These are phyloP conservation scores for Plutella xylostella DNA, from an alignment of 2,888 invertebrate genomes.

Conservation along the genomic window DNA sequence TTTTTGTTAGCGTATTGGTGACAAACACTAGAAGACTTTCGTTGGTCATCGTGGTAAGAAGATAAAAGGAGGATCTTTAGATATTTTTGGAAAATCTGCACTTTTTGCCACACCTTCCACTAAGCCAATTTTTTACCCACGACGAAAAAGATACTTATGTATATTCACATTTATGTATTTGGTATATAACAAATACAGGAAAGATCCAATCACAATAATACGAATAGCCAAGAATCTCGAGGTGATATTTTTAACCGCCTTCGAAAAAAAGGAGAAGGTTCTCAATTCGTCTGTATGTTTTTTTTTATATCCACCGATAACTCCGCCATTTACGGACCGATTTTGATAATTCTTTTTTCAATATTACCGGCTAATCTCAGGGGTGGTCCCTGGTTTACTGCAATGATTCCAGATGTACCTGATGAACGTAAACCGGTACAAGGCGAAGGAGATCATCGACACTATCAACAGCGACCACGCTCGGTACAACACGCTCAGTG, in stretches of 20 bases:
- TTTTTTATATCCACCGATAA: no score
- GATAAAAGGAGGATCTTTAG: neutral
- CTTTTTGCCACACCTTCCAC: neutral
- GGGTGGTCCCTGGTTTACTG: no score
- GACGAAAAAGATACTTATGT: neutral
- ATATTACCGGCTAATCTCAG: no score
- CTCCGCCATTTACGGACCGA: no score
- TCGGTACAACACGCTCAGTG: slow-evolving; percentile 21
- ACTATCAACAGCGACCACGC: slow-evolving; percentile 33
- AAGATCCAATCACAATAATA: neutral
- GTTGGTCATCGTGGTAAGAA: neutral
- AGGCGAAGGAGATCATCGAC: slow-evolving; percentile 28
- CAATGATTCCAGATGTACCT: slow-evolving; percentile 28
- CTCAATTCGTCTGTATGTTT: no score
- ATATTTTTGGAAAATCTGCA: neutral
- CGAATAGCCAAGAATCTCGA: neutral
- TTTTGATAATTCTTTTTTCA: no score
- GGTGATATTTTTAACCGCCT: no score
- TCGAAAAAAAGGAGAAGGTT: no score
- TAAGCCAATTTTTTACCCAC: neutral
- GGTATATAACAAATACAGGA: neutral
- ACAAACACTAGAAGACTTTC: neutral
- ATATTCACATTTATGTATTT: neutral
- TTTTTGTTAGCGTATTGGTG: neutral
- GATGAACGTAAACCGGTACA: slow-evolving; percentile 25